phyloP scores from a whole-genome alignment of 2,888 invertebrate species.

The Choreutis nemorana region DNA sequence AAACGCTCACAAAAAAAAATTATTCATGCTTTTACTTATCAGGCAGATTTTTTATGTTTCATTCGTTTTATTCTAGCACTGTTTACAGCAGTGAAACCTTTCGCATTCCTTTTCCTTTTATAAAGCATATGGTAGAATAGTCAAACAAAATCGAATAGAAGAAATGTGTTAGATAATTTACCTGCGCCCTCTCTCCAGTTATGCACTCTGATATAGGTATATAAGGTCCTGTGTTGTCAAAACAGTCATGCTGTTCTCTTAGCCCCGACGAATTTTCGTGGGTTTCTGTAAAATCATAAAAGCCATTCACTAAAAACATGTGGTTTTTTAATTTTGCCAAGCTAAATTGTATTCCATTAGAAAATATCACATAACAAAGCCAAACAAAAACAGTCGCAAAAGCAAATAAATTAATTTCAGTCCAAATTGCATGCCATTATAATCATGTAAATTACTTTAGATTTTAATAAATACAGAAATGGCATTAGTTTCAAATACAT shows the following conservation, averaged over 20 bases:
- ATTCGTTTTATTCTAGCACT: no score
- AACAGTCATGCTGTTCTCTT: conserved; percentile 23
- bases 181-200: conserved; percentile 74
- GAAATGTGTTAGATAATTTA: conserved; percentile 14
- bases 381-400: conserved; percentile 3
- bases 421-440: background rate
- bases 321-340: no score
- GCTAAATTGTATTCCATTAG: no score
- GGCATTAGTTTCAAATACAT: background rate
- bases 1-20: no score
- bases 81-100: no score
- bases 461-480: background rate
- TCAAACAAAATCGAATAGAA: no score
- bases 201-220: conserved; percentile 94
- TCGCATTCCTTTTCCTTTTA: no score
- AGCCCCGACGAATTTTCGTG: conserved; percentile 28
- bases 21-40: no score
- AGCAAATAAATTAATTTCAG: background rate
- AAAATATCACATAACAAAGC: background rate
- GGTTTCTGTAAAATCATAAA: conserved; percentile 23
- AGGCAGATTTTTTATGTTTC: no score
- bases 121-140: no score
- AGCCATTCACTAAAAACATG: background rate
- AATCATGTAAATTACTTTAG: background rate
- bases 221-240: conserved; percentile 74